phyloP scores from a whole-genome alignment of 2,113 vertebrate genomes.

The Hucho hucho region DNA sequence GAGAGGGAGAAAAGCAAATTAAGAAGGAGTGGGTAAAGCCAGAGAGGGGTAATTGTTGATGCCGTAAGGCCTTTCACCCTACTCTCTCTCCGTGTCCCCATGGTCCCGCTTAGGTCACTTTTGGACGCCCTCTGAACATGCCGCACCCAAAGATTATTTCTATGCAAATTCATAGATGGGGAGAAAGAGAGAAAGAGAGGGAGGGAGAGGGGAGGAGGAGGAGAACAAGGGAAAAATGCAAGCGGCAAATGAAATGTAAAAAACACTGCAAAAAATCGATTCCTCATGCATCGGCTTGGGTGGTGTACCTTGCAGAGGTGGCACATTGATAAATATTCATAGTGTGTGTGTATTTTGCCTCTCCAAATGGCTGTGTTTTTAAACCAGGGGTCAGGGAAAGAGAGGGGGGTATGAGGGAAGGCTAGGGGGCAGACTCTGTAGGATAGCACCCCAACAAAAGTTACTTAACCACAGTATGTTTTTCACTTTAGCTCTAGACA shows the following conservation, averaged over 20 bases:
- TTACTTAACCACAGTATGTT: background rate
- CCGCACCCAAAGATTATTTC: constrained; percentile 40
- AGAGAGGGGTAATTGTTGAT: background rate
- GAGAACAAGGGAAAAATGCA: constrained; percentile 20
- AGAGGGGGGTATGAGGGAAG: background rate
- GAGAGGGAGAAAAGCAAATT: background rate
- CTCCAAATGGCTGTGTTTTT: constrained; percentile 33
- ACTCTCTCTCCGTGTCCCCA: background rate
- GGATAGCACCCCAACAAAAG: background rate
- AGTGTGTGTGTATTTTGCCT: constrained; percentile 23
- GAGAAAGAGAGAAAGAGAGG: constrained; percentile 26
- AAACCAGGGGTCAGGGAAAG: constrained; percentile 27
- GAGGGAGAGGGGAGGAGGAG: constrained; percentile 6
- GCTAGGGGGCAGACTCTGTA: background rate
- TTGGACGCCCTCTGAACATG: constrained; percentile 32
- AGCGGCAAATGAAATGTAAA: constrained; percentile 56
- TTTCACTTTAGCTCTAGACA: no score
- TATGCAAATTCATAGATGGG: constrained; percentile 43
- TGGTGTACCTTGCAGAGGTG: constrained; percentile 31
- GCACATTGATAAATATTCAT: constrained; percentile 50
- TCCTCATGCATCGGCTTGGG: constrained; percentile 23
- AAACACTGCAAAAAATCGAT: constrained; percentile 46
- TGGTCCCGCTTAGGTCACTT: constrained; percentile 22
- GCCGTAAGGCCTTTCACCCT: background rate
- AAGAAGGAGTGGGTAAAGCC: background rate